Conservation (phyloP, 2,888 invertebrate genomes). For the Torymus tubicola region DNA sequence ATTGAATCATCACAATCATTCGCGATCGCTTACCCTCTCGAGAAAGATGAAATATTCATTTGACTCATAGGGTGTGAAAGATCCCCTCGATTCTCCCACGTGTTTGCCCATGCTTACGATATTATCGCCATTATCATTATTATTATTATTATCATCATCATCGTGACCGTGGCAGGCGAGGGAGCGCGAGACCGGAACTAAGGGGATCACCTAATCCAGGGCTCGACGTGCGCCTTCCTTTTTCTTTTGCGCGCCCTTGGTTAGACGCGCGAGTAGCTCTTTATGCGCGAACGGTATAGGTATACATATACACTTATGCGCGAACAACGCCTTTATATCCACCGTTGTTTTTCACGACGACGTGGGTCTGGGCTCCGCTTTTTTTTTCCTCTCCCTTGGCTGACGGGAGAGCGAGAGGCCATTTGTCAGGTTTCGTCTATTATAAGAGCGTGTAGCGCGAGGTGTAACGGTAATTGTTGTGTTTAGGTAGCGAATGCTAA, state of each 20-base stretch:
- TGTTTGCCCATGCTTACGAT: constrained; percentile 59
- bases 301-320: background rate
- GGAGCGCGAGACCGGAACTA: constrained; percentile 59
- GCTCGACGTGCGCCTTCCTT: background rate
- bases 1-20: constrained; percentile 41
- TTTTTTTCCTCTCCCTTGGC: background rate
- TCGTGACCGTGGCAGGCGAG: constrained; percentile 55
- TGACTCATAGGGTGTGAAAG: constrained; percentile 67
- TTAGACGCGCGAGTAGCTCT: background rate
- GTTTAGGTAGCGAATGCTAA: background rate
- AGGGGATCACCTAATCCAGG: constrained; percentile 62
- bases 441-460: background rate
- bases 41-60: constrained; percentile 63
- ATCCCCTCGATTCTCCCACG: constrained; percentile 60
- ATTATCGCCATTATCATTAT: constrained; percentile 52
- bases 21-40: constrained; percentile 10
- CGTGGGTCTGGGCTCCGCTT: background rate
- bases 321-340: background rate
- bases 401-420: background rate
- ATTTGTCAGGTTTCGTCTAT: constrained; percentile 36
- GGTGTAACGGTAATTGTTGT: background rate
- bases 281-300: background rate
- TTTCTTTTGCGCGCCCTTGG: background rate
- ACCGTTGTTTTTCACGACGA: background rate
- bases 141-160: constrained; percentile 30